Conservation (phyloP, 92 coral and sea anemone species). For the Bergia puertoricense region DNA sequence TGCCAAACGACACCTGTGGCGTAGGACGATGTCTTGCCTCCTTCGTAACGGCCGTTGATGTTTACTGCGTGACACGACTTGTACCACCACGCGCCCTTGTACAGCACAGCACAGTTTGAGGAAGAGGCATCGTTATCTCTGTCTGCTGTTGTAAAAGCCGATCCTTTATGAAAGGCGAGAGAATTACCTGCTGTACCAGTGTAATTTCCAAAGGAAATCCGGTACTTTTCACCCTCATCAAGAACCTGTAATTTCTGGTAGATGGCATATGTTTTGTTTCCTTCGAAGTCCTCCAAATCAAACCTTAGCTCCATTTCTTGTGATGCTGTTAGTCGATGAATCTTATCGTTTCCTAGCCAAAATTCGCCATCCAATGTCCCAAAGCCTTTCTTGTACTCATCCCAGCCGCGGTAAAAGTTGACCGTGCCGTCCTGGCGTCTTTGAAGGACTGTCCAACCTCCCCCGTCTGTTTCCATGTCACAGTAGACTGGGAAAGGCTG, state of each 20-base stretch:
- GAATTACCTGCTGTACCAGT: slow-evolving; percentile 25
- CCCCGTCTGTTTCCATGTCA: slow-evolving; percentile 32
- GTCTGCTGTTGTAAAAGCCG: slow-evolving; percentile 17
- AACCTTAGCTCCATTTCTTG: neutral
- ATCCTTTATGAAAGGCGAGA: neutral
- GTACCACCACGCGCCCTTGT: slow-evolving; percentile 35
- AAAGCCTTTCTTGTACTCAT: slow-evolving; percentile 22
- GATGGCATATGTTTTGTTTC: neutral
- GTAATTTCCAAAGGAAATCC: slow-evolving; percentile 1
- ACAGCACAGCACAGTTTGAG: slow-evolving; percentile 3
- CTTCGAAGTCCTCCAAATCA: slow-evolving; percentile 20
- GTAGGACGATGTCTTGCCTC: neutral
- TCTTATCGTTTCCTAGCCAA: slow-evolving; percentile 32
- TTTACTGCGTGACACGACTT: neutral
- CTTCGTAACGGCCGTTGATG: slow-evolving; percentile 28
- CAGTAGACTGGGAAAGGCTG: slow-evolving; percentile 1
- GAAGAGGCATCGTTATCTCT: neutral
- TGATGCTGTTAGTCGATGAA: slow-evolving; percentile 23
- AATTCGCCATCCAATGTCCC: slow-evolving; percentile 5
- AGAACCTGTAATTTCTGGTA: neutral
- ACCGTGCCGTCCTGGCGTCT: slow-evolving; percentile 23
- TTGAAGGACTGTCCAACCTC: slow-evolving; percentile 33
- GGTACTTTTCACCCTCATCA: neutral
- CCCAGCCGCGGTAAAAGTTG: slow-evolving; percentile 13
- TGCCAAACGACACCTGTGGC: slow-evolving; percentile 32